These are phyloP conservation scores for Drosophila novamexicana DNA, from an alignment of 1,140 invertebrate genomes.

Conservation along the genomic window DNA sequence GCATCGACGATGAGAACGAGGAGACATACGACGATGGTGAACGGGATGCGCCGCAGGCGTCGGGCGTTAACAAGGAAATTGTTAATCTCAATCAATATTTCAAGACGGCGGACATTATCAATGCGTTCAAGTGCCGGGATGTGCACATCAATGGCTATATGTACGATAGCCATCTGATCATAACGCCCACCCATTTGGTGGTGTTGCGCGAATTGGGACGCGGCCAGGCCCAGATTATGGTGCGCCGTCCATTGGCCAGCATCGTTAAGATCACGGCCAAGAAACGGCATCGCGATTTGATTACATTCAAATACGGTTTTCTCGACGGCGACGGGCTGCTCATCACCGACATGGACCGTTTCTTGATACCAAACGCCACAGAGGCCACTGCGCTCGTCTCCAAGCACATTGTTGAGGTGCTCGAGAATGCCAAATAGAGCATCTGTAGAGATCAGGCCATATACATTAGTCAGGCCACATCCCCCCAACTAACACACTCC, in stretches of 20 bases:
- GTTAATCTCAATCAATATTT: conserved; percentile 90
- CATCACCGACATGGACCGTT: conserved; percentile 93
- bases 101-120: conserved; percentile 93
- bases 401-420: conserved; percentile 86
- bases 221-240: conserved; percentile 92
- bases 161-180: conserved; percentile 93
- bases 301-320: conserved; percentile 92
- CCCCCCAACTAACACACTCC: conserved; percentile 3
- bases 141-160: conserved; percentile 94
- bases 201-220: conserved; percentile 93
- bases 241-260: conserved; percentile 92
- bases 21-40: conserved; percentile 81
- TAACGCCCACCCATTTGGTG: conserved; percentile 95
- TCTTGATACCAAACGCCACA: conserved; percentile 95
- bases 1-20: conserved; percentile 97
- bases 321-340: conserved; percentile 78
- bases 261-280: conserved; percentile 98
- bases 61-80: conserved; percentile 88
- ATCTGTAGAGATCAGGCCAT: background rate
- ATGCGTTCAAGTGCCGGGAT: conserved; percentile 95
- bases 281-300: conserved; percentile 96
- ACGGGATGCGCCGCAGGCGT: conserved; percentile 48
- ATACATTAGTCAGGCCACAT: conserved; percentile 1
- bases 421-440: conserved; percentile 63
- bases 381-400: conserved; percentile 90